phyloP scores from a whole-genome alignment of 2,797 vertebrate genomes.

The Gadopsis marmoratus region DNA sequence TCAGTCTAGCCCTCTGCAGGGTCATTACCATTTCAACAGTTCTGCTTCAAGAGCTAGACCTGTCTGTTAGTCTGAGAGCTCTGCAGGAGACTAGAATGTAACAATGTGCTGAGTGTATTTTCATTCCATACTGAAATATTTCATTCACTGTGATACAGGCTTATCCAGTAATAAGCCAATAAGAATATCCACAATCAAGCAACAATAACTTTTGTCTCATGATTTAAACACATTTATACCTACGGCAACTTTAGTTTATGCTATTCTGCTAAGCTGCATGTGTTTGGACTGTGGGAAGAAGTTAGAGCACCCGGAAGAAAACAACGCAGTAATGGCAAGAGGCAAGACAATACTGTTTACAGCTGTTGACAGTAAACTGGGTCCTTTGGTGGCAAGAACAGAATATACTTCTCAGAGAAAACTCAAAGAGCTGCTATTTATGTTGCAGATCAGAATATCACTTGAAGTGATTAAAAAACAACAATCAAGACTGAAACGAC shows the following conservation, averaged over 20 bases:
- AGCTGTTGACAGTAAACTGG: background rate
- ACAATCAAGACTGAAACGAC: slow-evolving; percentile 8
- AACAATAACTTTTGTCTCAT: background rate
- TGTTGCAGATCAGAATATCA: slow-evolving; percentile 3
- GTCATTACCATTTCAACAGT: slow-evolving; percentile 55
- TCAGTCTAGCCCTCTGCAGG: slow-evolving; percentile 32
- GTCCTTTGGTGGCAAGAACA: background rate
- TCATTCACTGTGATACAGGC: background rate
- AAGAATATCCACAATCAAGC: background rate
- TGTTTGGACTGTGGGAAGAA: background rate
- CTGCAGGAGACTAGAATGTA: slow-evolving; percentile 22
- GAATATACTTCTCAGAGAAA: background rate
- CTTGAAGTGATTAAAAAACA: slow-evolving; percentile 12
- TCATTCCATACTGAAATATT: slow-evolving; percentile 10
- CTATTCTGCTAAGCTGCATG: too few species aligned
- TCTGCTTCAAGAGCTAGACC: slow-evolving; percentile 39
- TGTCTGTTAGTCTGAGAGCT: slow-evolving; percentile 29
- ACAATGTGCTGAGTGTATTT: background rate
- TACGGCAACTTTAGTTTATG: background rate
- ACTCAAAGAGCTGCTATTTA: slow-evolving; percentile 15
- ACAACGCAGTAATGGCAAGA: background rate
- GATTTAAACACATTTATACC: background rate
- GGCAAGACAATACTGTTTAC: background rate
- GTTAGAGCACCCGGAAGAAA: background rate
- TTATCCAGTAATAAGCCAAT: background rate